Conservation (phyloP, 2,113 vertebrate species). For the Acrocephalus kingi region DNA sequence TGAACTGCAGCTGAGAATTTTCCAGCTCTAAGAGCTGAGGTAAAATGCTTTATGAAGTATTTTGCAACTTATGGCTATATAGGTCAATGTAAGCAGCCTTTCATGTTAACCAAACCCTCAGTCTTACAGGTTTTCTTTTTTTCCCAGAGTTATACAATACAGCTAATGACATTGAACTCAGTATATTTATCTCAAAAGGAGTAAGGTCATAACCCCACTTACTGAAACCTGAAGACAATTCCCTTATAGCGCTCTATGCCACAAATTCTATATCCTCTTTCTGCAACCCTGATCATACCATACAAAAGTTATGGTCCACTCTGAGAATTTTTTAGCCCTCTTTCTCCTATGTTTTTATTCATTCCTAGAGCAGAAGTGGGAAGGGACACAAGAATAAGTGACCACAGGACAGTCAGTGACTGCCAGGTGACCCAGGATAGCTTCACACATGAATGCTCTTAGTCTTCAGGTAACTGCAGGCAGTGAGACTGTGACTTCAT, state of each 20-base stretch:
- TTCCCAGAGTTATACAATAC: neutral
- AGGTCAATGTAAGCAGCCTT: slow-evolving; percentile 10
- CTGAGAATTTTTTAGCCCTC: neutral
- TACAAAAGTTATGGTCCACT: neutral
- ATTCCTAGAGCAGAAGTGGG: neutral
- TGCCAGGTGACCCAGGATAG: neutral
- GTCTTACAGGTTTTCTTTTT: neutral
- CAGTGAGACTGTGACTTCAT: neutral
- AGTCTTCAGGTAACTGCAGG: neutral
- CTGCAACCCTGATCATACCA: neutral
- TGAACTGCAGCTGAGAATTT: neutral
- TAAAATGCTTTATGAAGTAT: slow-evolving; percentile 6
- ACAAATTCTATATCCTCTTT: neutral
- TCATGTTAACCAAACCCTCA: neutral
- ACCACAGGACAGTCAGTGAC: neutral
- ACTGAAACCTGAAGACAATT: neutral
- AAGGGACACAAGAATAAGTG: neutral
- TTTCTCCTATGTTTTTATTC: neutral
- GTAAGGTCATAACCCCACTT: neutral
- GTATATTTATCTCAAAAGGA: neutral
- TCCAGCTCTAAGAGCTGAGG: neutral
- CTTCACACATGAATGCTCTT: neutral
- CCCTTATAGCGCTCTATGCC: neutral
- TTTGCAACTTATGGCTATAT: neutral
- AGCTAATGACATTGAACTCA: neutral